phyloP scores from a whole-genome alignment of 1,140 invertebrate genomes.

The Zaprionus camerounensis region DNA sequence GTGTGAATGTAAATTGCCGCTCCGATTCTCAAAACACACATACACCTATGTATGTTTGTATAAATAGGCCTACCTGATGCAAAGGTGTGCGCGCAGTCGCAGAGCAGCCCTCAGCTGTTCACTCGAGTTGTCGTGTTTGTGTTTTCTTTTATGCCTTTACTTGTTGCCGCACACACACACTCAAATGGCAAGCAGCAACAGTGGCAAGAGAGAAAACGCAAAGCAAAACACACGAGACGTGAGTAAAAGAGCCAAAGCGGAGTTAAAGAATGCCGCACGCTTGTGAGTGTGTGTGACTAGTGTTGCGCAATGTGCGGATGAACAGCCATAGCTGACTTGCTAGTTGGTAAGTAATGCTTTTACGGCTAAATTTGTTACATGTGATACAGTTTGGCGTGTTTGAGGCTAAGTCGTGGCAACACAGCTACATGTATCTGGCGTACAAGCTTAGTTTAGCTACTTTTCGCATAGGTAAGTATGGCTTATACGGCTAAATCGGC shows the following conservation, averaged over 20 bases:
- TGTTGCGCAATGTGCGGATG: neutral
- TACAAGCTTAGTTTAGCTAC: neutral
- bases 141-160: slow-evolving; percentile 26
- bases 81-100: slow-evolving; percentile 19
- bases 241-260: slow-evolving; percentile 19
- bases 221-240: slow-evolving; percentile 37
- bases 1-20: slow-evolving; percentile 36
- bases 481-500: neutral
- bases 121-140: slow-evolving; percentile 2
- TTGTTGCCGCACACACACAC: slow-evolving; percentile 27
- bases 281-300: neutral
- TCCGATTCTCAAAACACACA: slow-evolving; percentile 27
- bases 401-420: neutral
- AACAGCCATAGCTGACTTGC: neutral
- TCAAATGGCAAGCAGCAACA: neutral
- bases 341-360: neutral
- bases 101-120: slow-evolving; percentile 29
- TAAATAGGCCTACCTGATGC: slow-evolving; percentile 8
- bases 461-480: neutral
- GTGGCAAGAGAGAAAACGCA: slow-evolving; percentile 44
- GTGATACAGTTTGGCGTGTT: neutral
- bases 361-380: neutral
- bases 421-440: neutral
- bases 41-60: slow-evolving; percentile 2
- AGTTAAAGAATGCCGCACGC: slow-evolving; percentile 26